A percentile compares a stretch with the other conserved stretches of the same genome.
Conservation (phyloP, 2,888 invertebrate species). For the Drepanosiphum platanoidis region DNA sequence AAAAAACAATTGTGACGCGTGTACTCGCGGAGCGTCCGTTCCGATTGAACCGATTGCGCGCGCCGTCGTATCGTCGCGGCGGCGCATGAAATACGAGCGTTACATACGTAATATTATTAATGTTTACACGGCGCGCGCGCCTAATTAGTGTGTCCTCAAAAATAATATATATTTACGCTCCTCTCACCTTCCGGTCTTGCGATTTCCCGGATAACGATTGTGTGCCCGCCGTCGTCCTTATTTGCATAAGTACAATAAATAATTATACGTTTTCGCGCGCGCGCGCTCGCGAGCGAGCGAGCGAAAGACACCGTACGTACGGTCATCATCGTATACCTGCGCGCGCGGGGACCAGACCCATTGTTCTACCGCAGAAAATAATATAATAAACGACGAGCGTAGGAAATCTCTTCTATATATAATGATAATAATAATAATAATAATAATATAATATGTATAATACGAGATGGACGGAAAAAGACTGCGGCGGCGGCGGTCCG, state of each 20-base stretch:
- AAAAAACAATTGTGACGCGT: too few species aligned
- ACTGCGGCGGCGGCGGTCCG: neutral
- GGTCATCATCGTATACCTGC: neutral
- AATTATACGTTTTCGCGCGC: slow-evolving; percentile 58
- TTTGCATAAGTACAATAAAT: slow-evolving; percentile 61
- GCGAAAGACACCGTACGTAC: slow-evolving; percentile 7
- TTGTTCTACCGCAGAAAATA: slow-evolving; percentile 46
- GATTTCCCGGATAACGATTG: slow-evolving; percentile 61
- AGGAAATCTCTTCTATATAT: slow-evolving; percentile 56
- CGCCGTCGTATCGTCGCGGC: too few species aligned
- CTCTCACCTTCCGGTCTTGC: slow-evolving; percentile 58
- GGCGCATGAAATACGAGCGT: slow-evolving; percentile 12
- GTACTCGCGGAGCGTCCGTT: too few species aligned
- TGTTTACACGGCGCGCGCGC: slow-evolving; percentile 31
- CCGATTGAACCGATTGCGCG: too few species aligned
- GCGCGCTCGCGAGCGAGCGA: slow-evolving; percentile 30
- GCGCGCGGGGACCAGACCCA: neutral
- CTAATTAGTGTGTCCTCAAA: slow-evolving; percentile 61
- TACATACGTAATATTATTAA: slow-evolving; percentile 42
- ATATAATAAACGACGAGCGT: slow-evolving; percentile 30
- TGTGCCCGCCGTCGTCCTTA: slow-evolving; percentile 11
- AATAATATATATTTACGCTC: neutral
- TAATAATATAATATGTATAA: too few species aligned
- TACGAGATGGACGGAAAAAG: neutral
- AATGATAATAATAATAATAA: too few species aligned